These are phyloP conservation scores for Rhodinocichla rosea DNA, from an alignment of 2,113 vertebrate genomes.

Conservation along the genomic window DNA sequence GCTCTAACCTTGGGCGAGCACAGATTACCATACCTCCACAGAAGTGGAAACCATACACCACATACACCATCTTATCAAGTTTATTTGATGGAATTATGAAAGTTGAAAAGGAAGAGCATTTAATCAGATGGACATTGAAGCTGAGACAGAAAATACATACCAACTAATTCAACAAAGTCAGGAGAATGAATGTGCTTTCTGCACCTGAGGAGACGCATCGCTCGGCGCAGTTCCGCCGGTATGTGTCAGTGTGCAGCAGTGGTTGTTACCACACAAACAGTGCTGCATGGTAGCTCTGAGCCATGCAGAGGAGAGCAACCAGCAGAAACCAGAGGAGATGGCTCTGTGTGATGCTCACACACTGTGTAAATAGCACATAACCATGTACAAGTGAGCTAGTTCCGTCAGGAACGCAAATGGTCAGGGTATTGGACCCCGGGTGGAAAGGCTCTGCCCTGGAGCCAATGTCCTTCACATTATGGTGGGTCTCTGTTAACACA, in stretches of 20 bases:
- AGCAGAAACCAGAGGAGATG: neutral
- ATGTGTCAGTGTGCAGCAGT: neutral
- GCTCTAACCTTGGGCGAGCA: neutral
- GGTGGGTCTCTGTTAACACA: neutral
- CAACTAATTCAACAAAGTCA: neutral
- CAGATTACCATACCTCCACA: neutral
- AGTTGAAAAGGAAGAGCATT: neutral
- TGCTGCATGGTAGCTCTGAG: neutral
- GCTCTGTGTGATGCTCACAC: rapidly evolving
- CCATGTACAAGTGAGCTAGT: too few relatives aligned
- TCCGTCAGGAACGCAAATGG: neutral
- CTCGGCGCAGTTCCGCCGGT: neutral
- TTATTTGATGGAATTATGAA: neutral
- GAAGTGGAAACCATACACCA: neutral
- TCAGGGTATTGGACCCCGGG: neutral
- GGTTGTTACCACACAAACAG: neutral
- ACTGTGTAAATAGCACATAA: neutral
- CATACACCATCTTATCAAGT: neutral
- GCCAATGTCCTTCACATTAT: neutral
- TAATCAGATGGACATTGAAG: neutral
- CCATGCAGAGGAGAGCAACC: neutral
- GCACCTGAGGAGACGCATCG: rapidly evolving
- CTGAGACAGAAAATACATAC: neutral
- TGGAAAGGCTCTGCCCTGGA: neutral
- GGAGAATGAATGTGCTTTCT: neutral